A percentile compares a stretch with the other conserved stretches of the same genome.
Evolutionary conservation across 2,888 invertebrate species (phyloP).

Genomic region (Helicoverpa assulta): DNA sequence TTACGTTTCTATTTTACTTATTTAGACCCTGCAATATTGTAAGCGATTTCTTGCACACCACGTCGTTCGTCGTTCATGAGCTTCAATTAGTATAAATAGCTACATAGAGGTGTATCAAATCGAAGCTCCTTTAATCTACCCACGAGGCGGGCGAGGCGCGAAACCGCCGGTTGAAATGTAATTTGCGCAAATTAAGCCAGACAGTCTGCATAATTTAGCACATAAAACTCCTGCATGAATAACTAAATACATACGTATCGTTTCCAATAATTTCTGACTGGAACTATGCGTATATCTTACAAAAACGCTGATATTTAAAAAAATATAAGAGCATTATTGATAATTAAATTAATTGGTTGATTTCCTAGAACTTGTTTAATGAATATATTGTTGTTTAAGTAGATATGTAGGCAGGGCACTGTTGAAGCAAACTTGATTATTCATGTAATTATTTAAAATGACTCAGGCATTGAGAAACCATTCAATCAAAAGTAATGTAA

Average conservation of each 20-base stretch:
- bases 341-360: conserved; percentile 41
- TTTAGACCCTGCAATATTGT: neutral
- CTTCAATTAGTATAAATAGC: conserved; percentile 18
- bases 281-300: conserved; percentile 1
- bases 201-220: conserved; percentile 76
- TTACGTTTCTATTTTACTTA: no score
- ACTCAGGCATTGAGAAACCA: conserved; percentile 44
- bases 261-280: conserved; percentile 10
- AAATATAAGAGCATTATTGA: conserved; percentile 9
- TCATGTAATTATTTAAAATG: conserved; percentile 56
- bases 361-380: conserved; percentile 37
- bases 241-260: neutral
- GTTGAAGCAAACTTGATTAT: conserved; percentile 36
- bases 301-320: conserved; percentile 14
- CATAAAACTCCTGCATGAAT: conserved; percentile 64
- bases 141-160: conserved; percentile 50
- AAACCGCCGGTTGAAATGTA: conserved; percentile 67
- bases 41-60: conserved; percentile 1
- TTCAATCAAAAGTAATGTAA: conserved; percentile 47
- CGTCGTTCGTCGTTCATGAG: conserved; percentile 11
- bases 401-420: conserved; percentile 10
- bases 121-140: conserved; percentile 49
- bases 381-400: conserved; percentile 8
- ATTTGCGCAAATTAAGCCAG: conserved; percentile 74
- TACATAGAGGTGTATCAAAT: conserved; percentile 50